Evolutionary conservation across 2,797 vertebrate genomes (phyloP).

Genomic region (Pipistrellus pygmaeus): DNA sequence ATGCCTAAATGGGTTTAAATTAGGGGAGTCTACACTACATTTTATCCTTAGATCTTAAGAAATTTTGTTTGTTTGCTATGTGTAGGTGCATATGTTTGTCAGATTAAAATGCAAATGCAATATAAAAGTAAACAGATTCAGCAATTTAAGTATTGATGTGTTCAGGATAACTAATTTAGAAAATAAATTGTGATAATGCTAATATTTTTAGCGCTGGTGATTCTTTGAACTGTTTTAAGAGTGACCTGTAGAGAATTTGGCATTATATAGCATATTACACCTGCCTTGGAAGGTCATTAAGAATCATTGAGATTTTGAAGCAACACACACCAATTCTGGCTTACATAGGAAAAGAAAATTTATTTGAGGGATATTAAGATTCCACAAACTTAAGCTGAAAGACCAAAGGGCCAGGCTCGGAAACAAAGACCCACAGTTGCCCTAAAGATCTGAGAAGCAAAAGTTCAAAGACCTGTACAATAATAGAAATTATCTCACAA

Average conservation of each 20-base stretch:
- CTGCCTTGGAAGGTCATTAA: background rate
- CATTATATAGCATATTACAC: background rate
- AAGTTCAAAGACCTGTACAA: background rate
- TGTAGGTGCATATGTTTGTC: background rate
- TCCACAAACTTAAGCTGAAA: conserved; percentile 30
- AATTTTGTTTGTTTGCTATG: conserved; percentile 40
- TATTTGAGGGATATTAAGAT: conserved; percentile 54
- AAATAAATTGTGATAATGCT: conserved; percentile 24
- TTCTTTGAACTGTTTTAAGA: background rate
- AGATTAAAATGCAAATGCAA: conserved; percentile 46
- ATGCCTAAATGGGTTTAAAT: background rate
- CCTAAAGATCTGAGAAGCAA: background rate
- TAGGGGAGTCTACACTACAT: background rate
- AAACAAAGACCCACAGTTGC: background rate
- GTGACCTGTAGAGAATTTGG: background rate
- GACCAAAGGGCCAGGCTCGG: background rate
- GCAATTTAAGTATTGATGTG: background rate
- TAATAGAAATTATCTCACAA: background rate
- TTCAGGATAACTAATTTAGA: conserved; percentile 50
- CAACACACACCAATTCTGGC: conserved; percentile 10
- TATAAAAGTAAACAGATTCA: conserved; percentile 35
- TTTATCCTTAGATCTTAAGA: conserved; percentile 32
- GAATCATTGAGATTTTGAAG: background rate
- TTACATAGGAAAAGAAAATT: conserved; percentile 39
- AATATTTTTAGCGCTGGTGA: background rate